Evolutionary conservation across 2,797 vertebrate genomes (phyloP).

Genomic region (Poeciliopsis turneri): DNA sequence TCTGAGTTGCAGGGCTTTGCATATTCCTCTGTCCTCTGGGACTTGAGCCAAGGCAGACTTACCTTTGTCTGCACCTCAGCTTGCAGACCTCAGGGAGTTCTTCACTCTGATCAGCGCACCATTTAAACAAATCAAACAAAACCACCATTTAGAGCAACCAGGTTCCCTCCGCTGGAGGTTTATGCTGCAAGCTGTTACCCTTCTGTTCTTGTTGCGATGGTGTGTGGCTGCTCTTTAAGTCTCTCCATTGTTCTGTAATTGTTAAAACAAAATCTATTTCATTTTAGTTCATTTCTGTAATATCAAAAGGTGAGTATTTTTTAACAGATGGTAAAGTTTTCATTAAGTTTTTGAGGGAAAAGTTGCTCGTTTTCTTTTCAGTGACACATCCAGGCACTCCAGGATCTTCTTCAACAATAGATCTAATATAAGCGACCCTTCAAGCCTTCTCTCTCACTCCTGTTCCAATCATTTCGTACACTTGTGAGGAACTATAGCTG

Average conservation of each 20-base stretch:
- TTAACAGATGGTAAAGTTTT: constrained; percentile 12
- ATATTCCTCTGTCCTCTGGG: constrained; percentile 76
- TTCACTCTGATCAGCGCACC: constrained; percentile 90
- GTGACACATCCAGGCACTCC: constrained; percentile 61
- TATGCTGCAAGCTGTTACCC: constrained; percentile 89
- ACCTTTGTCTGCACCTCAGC: constrained; percentile 74
- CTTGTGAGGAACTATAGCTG: constrained; percentile 73
- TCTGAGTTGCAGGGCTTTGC: constrained; percentile 80
- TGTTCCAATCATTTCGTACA: constrained; percentile 71
- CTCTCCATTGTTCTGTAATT: constrained; percentile 35
- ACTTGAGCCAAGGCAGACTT: constrained; percentile 77
- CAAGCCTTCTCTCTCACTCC: constrained; percentile 57
- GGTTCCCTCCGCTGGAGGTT: constrained; percentile 84
- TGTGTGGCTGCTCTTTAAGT: constrained; percentile 45
- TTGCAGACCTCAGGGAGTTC: constrained; percentile 82
- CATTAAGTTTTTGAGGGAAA: constrained; percentile 3
- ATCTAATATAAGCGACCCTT: constrained; percentile 64
- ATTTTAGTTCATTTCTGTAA: not conserved
- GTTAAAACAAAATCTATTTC: not conserved
- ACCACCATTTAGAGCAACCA: constrained; percentile 88
- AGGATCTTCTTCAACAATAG: constrained; percentile 60
- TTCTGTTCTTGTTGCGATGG: constrained; percentile 62
- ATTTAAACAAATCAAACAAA: constrained; percentile 90
- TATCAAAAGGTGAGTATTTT: not conserved
- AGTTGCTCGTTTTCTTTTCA: constrained; percentile 58